phyloP scores from a whole-genome alignment of 1,140 invertebrate species.

The Neocloeon triangulifer region DNA sequence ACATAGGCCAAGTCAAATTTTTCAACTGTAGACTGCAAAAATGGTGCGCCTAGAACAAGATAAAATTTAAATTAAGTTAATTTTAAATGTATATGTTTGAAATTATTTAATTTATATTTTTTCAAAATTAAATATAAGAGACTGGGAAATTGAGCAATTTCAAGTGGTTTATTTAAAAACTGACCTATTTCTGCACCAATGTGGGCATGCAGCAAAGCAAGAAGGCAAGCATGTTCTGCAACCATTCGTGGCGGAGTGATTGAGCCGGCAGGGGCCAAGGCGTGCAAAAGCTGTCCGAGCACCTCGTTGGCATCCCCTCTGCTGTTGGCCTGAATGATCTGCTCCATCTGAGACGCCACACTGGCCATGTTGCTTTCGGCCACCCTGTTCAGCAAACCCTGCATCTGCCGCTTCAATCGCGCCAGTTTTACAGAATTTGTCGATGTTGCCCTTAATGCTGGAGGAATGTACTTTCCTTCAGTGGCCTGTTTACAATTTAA shows the following conservation, averaged over 20 bases:
- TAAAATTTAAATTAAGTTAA: constrained; percentile 4
- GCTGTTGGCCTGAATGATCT: constrained; percentile 48
- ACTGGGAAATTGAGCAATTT: no score
- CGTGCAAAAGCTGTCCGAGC: constrained; percentile 38
- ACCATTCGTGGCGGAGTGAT: constrained; percentile 57
- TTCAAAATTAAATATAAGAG: constrained; percentile 3
- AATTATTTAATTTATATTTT: constrained; percentile 1
- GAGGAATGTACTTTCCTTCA: constrained; percentile 55
- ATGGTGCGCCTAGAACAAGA: constrained; percentile 48
- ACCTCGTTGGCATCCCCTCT: constrained; percentile 63
- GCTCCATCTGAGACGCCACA: constrained; percentile 40
- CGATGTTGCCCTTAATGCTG: constrained; percentile 36
- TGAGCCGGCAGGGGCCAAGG: constrained; percentile 30
- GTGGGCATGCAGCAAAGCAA: constrained; percentile 72
- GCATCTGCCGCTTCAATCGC: constrained; percentile 43
- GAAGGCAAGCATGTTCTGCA: constrained; percentile 60
- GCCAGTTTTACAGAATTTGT: constrained; percentile 27
- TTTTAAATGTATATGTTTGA: no score
- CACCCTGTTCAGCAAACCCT: constrained; percentile 71
- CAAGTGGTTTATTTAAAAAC: no score
- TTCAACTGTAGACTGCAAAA: constrained; percentile 38
- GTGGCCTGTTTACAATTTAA: constrained; percentile 14
- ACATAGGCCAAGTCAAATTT: constrained; percentile 37
- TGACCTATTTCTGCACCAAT: constrained; percentile 72
- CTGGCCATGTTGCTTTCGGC: constrained; percentile 74